Percentiles rank a stretch among this genome's conserved stretches.
Evolutionary conservation across 35 echinoderm and acorn worm species (phyloP).

Genomic region (Anneissia japonica): DNA sequence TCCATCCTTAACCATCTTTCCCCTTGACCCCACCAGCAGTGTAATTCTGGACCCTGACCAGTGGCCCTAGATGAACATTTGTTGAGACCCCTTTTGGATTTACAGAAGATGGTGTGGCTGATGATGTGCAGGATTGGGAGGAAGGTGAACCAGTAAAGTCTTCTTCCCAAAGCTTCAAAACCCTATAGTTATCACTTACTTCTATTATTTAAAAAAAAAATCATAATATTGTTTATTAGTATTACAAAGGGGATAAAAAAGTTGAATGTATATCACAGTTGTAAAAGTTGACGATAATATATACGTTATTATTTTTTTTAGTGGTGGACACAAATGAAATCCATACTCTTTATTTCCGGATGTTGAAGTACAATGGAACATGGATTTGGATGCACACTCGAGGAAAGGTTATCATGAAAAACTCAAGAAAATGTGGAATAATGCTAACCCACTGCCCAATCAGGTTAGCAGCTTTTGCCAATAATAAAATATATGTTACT

Average conservation of each 20-base stretch:
- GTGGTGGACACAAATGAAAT: slow-evolving; percentile 84
- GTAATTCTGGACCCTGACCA: too few relatives aligned
- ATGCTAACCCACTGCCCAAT: slow-evolving; percentile 71
- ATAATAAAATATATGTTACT: too few relatives aligned
- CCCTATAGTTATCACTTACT: too few relatives aligned
- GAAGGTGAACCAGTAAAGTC: too few relatives aligned
- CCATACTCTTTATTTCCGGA: slow-evolving; percentile 68
- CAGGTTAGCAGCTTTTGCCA: too few relatives aligned
- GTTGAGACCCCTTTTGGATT: too few relatives aligned
- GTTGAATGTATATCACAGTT: background rate
- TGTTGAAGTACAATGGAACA: slow-evolving; percentile 58
- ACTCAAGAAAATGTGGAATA: slow-evolving; percentile 49
- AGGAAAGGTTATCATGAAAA: slow-evolving; percentile 60
- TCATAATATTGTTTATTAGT: background rate
- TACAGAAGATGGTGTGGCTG: too few relatives aligned
- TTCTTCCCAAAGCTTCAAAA: background rate
- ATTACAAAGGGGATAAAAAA: background rate
- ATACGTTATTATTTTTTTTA: slow-evolving; percentile 5
- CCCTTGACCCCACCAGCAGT: too few relatives aligned
- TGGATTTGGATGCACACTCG: slow-evolving; percentile 84
- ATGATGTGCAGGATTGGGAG: too few relatives aligned
- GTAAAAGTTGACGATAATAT: background rate
- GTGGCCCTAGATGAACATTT: too few relatives aligned
- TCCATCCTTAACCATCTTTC: too few relatives aligned
- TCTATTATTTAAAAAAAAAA: background rate